phyloP scores from a whole-genome alignment of 2,113 vertebrate species.

The Syngnathus scovelli region DNA sequence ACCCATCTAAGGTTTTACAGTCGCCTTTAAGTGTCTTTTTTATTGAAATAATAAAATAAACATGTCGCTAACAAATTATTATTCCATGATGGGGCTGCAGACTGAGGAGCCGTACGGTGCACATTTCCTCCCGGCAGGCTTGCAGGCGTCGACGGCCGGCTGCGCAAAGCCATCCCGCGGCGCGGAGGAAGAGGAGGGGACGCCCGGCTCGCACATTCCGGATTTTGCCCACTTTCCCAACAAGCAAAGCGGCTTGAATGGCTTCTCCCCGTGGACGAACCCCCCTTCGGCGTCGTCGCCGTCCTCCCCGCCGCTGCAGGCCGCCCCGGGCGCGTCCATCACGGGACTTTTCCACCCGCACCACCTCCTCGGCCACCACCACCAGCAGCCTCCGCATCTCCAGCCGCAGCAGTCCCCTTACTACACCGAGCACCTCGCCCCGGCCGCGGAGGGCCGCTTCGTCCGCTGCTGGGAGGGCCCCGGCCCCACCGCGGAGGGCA shows the following conservation, averaged over 20 bases:
- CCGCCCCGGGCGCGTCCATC: slow-evolving; percentile 40
- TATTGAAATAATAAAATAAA: slow-evolving; percentile 72
- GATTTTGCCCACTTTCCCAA: slow-evolving; percentile 63
- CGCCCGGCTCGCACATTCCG: slow-evolving; percentile 52
- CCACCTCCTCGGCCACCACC: slow-evolving; percentile 56
- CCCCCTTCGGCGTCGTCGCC: slow-evolving; percentile 36
- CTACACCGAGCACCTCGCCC: slow-evolving; percentile 56
- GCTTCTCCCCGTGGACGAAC: slow-evolving; percentile 59
- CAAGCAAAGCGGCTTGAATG: slow-evolving; percentile 51
- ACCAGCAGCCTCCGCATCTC: slow-evolving; percentile 49
- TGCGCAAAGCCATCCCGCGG: slow-evolving; percentile 55
- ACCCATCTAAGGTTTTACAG: slow-evolving; percentile 67
- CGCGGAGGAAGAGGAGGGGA: slow-evolving; percentile 50
- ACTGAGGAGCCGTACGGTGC: slow-evolving; percentile 63
- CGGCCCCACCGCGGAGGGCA: slow-evolving; percentile 33
- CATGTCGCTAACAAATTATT: slow-evolving; percentile 73
- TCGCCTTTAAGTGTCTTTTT: slow-evolving; percentile 65
- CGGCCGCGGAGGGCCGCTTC: slow-evolving; percentile 52
- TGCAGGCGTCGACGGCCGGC: slow-evolving; percentile 57
- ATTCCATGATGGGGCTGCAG: slow-evolving; percentile 68
- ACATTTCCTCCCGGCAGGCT: slow-evolving; percentile 62
- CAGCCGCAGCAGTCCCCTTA: slow-evolving; percentile 45
- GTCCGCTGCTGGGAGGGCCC: slow-evolving; percentile 64
- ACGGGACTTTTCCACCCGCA: slow-evolving; percentile 59
- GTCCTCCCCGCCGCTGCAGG: slow-evolving; percentile 53